A percentile compares a stretch with the other conserved stretches of the same genome.
Evolutionary conservation across 2,888 invertebrate genomes (phyloP).

Genomic region (Suillia variegata): DNA sequence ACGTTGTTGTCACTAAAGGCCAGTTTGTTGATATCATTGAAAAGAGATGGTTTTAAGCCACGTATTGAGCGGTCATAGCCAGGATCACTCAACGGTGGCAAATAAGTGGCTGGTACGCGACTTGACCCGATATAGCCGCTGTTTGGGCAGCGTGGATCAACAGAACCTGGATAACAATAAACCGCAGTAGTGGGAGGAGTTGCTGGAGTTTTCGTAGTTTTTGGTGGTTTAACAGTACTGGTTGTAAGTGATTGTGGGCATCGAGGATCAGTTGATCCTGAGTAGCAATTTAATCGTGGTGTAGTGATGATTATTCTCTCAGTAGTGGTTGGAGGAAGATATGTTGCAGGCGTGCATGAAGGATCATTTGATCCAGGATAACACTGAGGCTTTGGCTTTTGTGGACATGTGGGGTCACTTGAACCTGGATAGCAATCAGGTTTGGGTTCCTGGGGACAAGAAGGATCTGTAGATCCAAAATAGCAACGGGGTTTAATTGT

Average conservation of each 20-base stretch:
- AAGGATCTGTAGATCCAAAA: conserved; percentile 53
- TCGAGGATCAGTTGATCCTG: conserved; percentile 41
- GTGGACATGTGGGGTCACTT: conserved; percentile 51
- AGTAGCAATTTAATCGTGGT: too few species aligned
- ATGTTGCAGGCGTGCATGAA: too few species aligned
- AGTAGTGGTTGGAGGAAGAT: conserved; percentile 31
- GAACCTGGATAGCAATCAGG: conserved; percentile 27
- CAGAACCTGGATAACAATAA: conserved; percentile 54
- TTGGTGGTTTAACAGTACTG: too few species aligned
- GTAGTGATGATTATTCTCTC: conserved; percentile 40
- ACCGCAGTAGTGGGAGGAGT: conserved; percentile 50
- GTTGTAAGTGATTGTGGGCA: conserved; percentile 35
- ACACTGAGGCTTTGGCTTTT: too few species aligned
- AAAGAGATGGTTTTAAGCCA: conserved; percentile 39
- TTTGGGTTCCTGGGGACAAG: conserved; percentile 18
- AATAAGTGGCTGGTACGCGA: conserved; percentile 49
- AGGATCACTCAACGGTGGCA: conserved; percentile 48
- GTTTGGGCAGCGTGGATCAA: conserved; percentile 56
- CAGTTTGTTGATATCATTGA: conserved; percentile 51
- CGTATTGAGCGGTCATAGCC: conserved; percentile 46
- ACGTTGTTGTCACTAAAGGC: conserved; percentile 44
- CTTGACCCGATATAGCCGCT: conserved; percentile 47
- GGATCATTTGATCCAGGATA: not conserved
- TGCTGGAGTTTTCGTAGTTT: conserved; percentile 51
- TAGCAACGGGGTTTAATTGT: conserved; percentile 18